Percentiles rank a stretch among this genome's conserved stretches.
Conservation (phyloP, 1,140 invertebrate species). For the Panulirus ornatus region DNA sequence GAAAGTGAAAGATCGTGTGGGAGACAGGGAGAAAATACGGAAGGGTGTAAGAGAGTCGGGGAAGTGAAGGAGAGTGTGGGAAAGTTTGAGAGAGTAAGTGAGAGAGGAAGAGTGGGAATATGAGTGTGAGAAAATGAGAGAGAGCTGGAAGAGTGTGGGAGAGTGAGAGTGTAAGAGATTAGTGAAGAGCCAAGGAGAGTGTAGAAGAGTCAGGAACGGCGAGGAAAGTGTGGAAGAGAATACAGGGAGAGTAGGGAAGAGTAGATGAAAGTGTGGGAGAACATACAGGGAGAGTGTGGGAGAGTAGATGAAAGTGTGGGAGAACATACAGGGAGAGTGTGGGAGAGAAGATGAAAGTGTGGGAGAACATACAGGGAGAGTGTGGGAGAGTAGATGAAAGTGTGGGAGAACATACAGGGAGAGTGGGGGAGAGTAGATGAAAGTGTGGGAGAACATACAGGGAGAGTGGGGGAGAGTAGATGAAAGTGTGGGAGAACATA, state of each 20-base stretch:
- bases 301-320: too few species aligned
- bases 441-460: too few species aligned
- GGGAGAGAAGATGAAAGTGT: too few species aligned
- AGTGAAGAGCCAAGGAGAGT: neutral
- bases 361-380: too few species aligned
- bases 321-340: too few species aligned
- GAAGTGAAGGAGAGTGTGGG: neutral
- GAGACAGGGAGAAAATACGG: neutral
- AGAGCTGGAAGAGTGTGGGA: neutral
- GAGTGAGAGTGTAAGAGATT: neutral
- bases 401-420: too few species aligned
- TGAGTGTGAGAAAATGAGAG: neutral
- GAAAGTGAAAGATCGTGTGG: neutral
- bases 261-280: too few species aligned
- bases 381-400: too few species aligned
- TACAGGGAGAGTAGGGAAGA: neutral
- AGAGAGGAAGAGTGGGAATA: neutral
- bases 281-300: too few species aligned
- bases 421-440: too few species aligned
- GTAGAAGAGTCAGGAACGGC: neutral
- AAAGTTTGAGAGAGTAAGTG: neutral
- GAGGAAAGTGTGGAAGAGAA: neutral
- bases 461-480: too few species aligned
- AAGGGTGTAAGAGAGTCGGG: neutral
- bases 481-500: too few species aligned